phyloP scores from a whole-genome alignment of 2,113 vertebrate species.

The Heteronetta atricapilla region DNA sequence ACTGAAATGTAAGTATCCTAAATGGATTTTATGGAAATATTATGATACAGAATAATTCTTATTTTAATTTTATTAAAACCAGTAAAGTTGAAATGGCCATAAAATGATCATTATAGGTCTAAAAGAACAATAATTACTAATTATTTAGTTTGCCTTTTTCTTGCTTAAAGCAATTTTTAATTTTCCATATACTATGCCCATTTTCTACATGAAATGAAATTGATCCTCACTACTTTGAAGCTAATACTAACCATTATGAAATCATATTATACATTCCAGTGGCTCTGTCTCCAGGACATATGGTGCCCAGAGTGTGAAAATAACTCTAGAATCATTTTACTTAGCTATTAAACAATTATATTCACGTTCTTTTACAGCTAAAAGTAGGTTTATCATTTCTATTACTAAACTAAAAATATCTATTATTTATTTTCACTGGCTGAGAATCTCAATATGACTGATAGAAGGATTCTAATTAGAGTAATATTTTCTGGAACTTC shows the following conservation, averaged over 20 bases:
- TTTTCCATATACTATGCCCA: background rate
- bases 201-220: conserved; percentile 45
- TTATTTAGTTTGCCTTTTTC: background rate
- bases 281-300: background rate
- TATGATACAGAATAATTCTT: background rate
- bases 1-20: background rate
- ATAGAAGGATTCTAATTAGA: conserved; percentile 37
- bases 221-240: conserved; percentile 1
- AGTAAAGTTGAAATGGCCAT: background rate
- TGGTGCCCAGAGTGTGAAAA: background rate
- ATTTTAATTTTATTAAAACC: background rate
- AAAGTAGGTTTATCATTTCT: conserved; percentile 25
- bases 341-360: conserved; percentile 49
- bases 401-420: conserved; percentile 17
- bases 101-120: background rate
- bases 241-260: background rate
- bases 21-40: background rate
- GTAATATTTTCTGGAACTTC: conserved; percentile 11
- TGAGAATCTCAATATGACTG: background rate
- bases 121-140: conserved; percentile 10
- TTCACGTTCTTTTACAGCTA: background rate
- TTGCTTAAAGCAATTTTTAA: conserved; percentile 12
- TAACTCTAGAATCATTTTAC: conserved; percentile 25
- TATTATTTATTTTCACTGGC: conserved; percentile 23
- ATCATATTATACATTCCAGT: conserved; percentile 36